Base-by-base conservation (phyloP, 2,113 vertebrate species). In the Muntiacus muntjak region DNA sequence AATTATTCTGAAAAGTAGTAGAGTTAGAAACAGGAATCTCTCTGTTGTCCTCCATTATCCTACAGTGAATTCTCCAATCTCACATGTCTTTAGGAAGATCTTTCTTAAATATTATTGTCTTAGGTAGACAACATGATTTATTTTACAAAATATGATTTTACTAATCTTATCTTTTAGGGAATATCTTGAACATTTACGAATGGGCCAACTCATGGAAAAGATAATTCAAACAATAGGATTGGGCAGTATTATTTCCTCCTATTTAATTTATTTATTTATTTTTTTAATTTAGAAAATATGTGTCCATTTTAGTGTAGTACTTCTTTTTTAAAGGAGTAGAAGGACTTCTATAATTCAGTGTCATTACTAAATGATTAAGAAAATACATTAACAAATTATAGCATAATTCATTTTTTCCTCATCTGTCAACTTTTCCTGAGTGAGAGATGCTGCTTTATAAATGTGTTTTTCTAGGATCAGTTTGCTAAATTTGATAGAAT, bases 401-500 rank as follows among this genome's bases (percentile, higher is more conserved):
- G 78, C 6, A n/a, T 83, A 90, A 87, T 95, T 21, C 6, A 5
- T 71, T 96, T 95, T 78, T 7, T 60, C 33, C 21, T 96, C 40
- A 76, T 93, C 36, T 94, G 10, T 33, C 96, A 79, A 25, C 25
- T 84, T 95, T 93, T 90, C 47, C 1, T 74, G 6, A 88, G n/a
- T 78, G 25, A 89, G 52, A 89, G 28, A 86, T 67, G 2, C 10
- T 92, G 43, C 1, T 90, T 26, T 95, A 76, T 87, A 96, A 85
- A 85, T 90, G 17, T 47, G 36, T 84, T 97, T 26, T 82, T 90
- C 30, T 10, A 47, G 45, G 7, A 82, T 82, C 43, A 92, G 52
- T 92, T 93, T 92, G 21, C 47, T 91, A 33, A 91, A 78, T 83
- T 95, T 85, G n/a, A 88, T 94, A 92, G 40, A 97, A 92, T 43